Evolutionary conservation across 2,113 vertebrate genomes (phyloP), one percentile per base, ranked within the genome.

Genomic region (Galbula dea): DNA sequence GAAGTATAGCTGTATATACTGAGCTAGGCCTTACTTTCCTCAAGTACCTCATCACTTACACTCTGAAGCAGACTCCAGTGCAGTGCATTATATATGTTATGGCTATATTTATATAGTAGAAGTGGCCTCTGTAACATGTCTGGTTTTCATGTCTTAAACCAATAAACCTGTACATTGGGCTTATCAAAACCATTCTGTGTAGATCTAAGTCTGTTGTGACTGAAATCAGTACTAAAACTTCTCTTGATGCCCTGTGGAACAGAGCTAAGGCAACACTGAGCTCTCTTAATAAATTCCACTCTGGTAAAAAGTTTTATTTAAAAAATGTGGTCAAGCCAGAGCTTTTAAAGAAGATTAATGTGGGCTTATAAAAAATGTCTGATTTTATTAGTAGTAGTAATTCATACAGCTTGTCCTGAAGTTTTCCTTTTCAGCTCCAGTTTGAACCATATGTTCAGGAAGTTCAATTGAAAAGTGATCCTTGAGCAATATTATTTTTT

Each of bases 381-480:
- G 85, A 95, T 94, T 96, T 87, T 96, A 93, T 96, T 94, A 96
- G 39, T 96, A 91, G 90, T 92, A 92, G 93, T 95, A 94, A 97
- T 95, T 96, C 95, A 96, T 96, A 92, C 94, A 90, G 95, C 96
- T 97, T 96, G 94, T 95, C 88, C 91, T 62, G 68, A 83, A 95
- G 95, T 96, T 97, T 97, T 94, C 94, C 66, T 96, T 97, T 96
- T 94, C 96, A 96, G 86, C 86, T 96, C 85, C 93, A 96, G 96
- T 92, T 95, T 83, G 88, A 97, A 97, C 95, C 96, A 97, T 92
- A 95, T 96, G 96, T 97, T 95, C 97, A 97, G 97, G 96, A 97
- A 97, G 95, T 96, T 94, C 92, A 93, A 95, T 72, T 96, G 97
- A 97, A 97, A 95, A 92, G 87, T 7, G 54, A 96, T 94, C 89